A percentile compares a stretch with the other conserved stretches of the same genome.
Evolutionary conservation across 2,888 invertebrate species (phyloP).

Genomic region (Drosophila paranaensis): DNA sequence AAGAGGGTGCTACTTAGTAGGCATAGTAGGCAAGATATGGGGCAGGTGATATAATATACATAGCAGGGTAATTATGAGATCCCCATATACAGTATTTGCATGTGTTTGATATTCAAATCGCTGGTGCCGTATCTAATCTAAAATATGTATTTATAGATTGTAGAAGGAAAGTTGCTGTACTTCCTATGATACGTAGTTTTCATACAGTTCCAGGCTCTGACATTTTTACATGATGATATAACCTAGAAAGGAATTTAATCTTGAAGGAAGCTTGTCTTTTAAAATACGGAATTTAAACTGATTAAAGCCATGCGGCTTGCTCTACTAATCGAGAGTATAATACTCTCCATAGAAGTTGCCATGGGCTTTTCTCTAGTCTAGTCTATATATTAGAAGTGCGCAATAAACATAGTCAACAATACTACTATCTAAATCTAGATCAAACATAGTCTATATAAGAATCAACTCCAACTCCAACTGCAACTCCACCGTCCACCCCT

Average conservation of each 20-base stretch:
- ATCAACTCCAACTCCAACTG: constrained; percentile 8
- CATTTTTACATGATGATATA: not conserved
- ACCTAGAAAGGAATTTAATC: too few species aligned
- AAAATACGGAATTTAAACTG: too few species aligned
- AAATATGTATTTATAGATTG: not conserved
- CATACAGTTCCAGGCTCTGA: too few species aligned
- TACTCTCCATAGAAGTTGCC: too few species aligned
- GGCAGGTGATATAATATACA: constrained; percentile 21
- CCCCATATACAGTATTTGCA: not conserved
- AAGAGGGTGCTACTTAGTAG: not conserved
- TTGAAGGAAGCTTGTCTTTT: too few species aligned
- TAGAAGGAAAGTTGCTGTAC: not conserved
- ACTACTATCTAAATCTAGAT: not conserved
- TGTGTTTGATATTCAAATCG: not conserved
- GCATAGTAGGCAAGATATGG: not conserved
- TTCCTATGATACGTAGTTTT: not conserved
- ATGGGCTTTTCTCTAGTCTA: too few species aligned
- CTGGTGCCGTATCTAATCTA: not conserved
- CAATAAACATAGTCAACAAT: too few species aligned
- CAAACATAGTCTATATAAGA: not conserved
- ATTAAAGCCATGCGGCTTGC: too few species aligned
- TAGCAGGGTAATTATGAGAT: not conserved
- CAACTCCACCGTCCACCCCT: constrained; percentile 3
- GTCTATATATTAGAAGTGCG: too few species aligned
- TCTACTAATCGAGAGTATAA: too few species aligned